A percentile compares a stretch with the other conserved stretches of the same genome.
Conservation (phyloP, 2,797 vertebrate species). For the Gymnocypris eckloni region DNA sequence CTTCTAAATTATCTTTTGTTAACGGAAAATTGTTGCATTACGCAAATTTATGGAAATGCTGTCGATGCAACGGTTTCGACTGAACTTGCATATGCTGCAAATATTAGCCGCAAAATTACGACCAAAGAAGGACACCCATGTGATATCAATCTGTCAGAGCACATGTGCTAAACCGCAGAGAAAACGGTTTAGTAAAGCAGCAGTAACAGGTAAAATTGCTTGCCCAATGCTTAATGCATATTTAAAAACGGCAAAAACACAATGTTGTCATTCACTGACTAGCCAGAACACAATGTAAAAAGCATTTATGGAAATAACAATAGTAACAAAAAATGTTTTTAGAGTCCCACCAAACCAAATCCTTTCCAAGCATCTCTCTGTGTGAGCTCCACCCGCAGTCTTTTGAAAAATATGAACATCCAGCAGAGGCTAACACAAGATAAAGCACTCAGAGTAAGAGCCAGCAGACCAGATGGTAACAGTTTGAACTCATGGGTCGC, state of each 20-base stretch:
- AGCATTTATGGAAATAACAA: constrained; percentile 16
- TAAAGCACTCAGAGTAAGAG: constrained; percentile 58
- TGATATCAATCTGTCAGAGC: constrained; percentile 19
- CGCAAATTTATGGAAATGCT: constrained; percentile 83
- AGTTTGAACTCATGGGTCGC: constrained; percentile 59
- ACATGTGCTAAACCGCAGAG: not conserved
- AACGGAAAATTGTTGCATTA: constrained; percentile 80
- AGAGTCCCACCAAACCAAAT: constrained; percentile 10
- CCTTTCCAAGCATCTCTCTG: constrained; percentile 11
- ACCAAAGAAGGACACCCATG: constrained; percentile 6
- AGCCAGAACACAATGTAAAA: not conserved
- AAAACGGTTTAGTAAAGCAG: constrained; percentile 2
- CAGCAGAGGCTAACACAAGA: constrained; percentile 42
- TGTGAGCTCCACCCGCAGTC: constrained; percentile 23
- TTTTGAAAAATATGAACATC: constrained; percentile 59
- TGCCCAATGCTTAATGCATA: constrained; percentile 17
- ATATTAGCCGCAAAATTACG: constrained; percentile 62
- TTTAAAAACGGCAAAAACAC: constrained; percentile 9
- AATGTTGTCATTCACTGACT: not conserved
- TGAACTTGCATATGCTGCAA: constrained; percentile 74
- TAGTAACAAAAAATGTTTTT: not conserved
- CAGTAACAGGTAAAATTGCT: constrained; percentile 3
- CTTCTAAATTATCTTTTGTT: constrained; percentile 75
- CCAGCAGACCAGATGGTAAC: constrained; percentile 67
- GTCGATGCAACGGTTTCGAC: constrained; percentile 70